A percentile compares a stretch with the other conserved stretches of the same genome.
phyloP scores from a whole-genome alignment of 2,113 vertebrate genomes.

The Mastomys coucha region DNA sequence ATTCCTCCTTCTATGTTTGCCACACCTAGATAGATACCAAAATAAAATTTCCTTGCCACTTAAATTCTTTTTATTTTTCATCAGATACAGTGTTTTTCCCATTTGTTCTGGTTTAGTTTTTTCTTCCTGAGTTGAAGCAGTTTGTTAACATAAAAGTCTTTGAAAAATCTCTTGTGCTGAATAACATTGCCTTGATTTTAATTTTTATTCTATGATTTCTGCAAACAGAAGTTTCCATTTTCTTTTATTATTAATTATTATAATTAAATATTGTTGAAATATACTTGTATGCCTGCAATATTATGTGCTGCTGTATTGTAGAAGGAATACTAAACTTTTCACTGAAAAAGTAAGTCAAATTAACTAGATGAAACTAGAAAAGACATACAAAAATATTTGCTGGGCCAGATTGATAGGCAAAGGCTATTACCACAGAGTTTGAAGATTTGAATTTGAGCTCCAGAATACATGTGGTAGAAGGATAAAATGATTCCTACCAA shows the following conservation, averaged over 20 bases:
- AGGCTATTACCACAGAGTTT: neutral
- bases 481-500: neutral
- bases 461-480: too few species aligned
- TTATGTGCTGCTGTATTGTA: neutral
- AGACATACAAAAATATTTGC: neutral
- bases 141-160: constrained; percentile 23
- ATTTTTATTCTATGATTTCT: constrained; percentile 22
- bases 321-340: neutral
- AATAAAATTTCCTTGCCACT: neutral
- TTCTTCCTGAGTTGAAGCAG: neutral
- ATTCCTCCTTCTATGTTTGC: neutral
- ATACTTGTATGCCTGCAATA: neutral
- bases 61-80: neutral
- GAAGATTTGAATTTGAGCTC: too few species aligned
- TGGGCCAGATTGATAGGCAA: too few species aligned
- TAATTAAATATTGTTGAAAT: neutral
- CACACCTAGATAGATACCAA: neutral
- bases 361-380: neutral
- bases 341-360: neutral
- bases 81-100: neutral
- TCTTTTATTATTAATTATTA: neutral
- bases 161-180: neutral
- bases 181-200: constrained; percentile 17
- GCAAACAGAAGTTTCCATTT: neutral
- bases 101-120: neutral